A percentile compares a stretch with the other conserved stretches of the same genome.
phyloP scores from a whole-genome alignment of 2,797 vertebrate genomes.

The Anabacerthia variegaticeps region DNA sequence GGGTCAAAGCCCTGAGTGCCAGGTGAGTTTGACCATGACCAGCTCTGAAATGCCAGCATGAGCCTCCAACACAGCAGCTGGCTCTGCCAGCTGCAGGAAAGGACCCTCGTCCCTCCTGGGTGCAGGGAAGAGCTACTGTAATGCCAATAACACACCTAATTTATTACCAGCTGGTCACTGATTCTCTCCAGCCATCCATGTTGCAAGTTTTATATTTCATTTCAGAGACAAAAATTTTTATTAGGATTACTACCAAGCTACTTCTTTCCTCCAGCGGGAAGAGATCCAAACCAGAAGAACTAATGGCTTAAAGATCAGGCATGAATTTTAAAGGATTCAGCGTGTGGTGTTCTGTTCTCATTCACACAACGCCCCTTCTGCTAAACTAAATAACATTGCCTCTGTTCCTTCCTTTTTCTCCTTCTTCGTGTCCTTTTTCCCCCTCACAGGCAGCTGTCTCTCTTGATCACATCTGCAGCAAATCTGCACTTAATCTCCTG shows the following conservation, averaged over 20 bases:
- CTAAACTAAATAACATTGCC: background rate
- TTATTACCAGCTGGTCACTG: background rate
- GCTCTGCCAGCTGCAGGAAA: background rate
- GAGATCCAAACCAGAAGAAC: constrained; percentile 19
- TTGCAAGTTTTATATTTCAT: background rate
- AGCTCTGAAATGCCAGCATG: background rate
- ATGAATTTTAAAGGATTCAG: background rate
- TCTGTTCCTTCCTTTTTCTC: background rate
- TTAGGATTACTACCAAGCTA: background rate
- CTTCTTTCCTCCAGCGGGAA: background rate
- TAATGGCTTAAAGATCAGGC: background rate
- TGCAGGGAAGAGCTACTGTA: background rate
- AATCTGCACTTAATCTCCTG: constrained; percentile 15
- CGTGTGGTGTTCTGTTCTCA: background rate
- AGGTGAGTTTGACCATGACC: background rate
- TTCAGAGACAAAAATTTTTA: background rate
- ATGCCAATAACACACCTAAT: background rate
- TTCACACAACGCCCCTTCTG: background rate
- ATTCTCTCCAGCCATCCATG: background rate
- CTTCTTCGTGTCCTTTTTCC: background rate
- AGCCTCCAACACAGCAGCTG: background rate
- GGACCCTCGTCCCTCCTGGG: background rate
- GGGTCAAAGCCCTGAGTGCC: background rate
- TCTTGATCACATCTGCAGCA: background rate
- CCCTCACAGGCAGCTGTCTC: background rate